Base-by-base conservation (phyloP, 2,888 invertebrate genomes). In the Geotrupes spiniger region DNA sequence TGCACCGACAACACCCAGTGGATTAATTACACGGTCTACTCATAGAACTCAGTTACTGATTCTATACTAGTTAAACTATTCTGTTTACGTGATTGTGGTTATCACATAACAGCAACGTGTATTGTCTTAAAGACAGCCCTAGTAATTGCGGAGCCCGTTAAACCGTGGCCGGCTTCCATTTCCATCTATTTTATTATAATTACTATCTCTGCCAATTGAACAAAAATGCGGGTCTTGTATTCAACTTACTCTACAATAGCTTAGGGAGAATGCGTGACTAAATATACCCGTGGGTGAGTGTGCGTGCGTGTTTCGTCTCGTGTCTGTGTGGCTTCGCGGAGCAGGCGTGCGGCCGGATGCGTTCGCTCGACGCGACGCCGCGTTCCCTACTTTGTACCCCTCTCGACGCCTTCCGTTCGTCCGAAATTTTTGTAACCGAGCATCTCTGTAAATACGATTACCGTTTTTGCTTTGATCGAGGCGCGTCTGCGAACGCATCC, bases 201-300 rank as follows among this genome's bases (percentile, higher is more conserved):
- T 62, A 60, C 63, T 63, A 67, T 66, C 63, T 69, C 69, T 70
- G 70, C 70, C 70, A 70, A 70, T 65, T 66, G 61, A 64, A 67
- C 60, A 65, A 66, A 60, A 48, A 70, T 65, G 68, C 69, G 69
- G 69, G 69, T 68, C 61, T 63, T 61, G 59, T 61, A 60, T 60
- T 57, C 55, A 43, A 57, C 58, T 55, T 56, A 62, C 60, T 58
- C 51, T 59, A 60, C 58, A 62, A 57, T 65, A 66, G 65, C 64
- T 64, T 66, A 64, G 62, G 55, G 51, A 49, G 51, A 56, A 52
- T 56, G 59, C 56, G 53, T 62, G 54, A 50, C 53, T 60, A n/a
- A n/a, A 53, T 61, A 58, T 42, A 43, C 42, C 42, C 43, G 43
- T 40, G 42, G n/a, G n/a, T 21, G 21, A 3, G 21, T 21, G 21